A percentile compares a stretch with the other conserved stretches of the same genome.
phyloP scores from a whole-genome alignment of 2,113 vertebrate species.

The Bucco capensis region DNA sequence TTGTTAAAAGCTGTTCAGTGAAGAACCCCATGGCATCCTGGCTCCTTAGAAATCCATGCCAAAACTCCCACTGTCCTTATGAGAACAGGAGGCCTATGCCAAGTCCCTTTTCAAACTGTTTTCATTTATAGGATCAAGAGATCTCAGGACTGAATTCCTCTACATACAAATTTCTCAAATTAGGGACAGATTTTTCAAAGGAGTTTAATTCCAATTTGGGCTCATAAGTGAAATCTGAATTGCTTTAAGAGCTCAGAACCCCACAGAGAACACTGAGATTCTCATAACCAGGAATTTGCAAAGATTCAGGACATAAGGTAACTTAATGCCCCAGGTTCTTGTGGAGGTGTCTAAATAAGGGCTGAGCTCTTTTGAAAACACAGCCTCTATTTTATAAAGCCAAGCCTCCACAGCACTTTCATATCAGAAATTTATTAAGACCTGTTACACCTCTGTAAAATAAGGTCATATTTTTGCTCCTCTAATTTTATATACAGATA shows the following conservation, averaged over 20 bases:
- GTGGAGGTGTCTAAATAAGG: slow-evolving; percentile 29
- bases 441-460: slow-evolving; percentile 34
- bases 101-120: background rate
- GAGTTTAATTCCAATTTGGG: background rate
- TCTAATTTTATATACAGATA: slow-evolving; percentile 57
- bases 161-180: background rate
- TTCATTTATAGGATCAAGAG: background rate
- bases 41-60: background rate
- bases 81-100: background rate
- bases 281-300: slow-evolving; percentile 7
- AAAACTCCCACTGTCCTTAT: background rate
- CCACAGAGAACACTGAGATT: background rate
- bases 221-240: background rate
- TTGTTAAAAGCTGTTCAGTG: background rate
- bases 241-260: background rate
- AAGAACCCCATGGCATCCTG: background rate
- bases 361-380: slow-evolving; percentile 36
- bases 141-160: background rate
- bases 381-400: slow-evolving; percentile 12
- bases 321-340: background rate
- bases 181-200: background rate
- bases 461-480: slow-evolving; percentile 42
- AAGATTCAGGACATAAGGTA: background rate
- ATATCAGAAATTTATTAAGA: slow-evolving; percentile 53
- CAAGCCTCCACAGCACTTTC: slow-evolving; percentile 1